Percentiles rank a stretch among this genome's conserved stretches.
phyloP scores from a whole-genome alignment of 2,113 vertebrate genomes.

The Silurus asotus region DNA sequence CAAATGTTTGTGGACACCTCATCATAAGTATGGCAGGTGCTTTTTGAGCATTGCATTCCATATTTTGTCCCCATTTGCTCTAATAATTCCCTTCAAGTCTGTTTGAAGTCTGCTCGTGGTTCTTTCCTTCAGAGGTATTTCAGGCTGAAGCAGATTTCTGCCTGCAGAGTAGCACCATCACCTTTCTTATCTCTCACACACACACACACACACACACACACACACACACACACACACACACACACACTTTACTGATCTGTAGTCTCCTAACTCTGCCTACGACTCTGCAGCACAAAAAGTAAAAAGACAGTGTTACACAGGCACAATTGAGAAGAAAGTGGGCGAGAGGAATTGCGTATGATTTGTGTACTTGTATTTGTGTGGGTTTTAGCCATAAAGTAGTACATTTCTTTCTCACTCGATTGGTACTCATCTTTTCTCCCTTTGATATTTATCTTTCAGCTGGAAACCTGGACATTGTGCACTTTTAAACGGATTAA shows the following conservation, averaged over 20 bases:
- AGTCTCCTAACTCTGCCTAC: conserved; percentile 41
- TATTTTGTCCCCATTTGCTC: too few species aligned
- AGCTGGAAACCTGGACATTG: neutral
- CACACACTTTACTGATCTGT: conserved; percentile 28
- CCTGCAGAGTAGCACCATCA: conserved; percentile 25
- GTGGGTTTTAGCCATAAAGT: conserved; percentile 30
- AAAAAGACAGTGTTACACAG: conserved; percentile 11
- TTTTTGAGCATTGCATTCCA: too few species aligned
- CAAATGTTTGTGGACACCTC: too few species aligned
- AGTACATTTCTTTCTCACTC: neutral
- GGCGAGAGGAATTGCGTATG: neutral
- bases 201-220: conserved; percentile 8
- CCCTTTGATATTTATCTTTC: neutral
- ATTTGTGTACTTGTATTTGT: conserved; percentile 26
- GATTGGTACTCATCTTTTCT: neutral
- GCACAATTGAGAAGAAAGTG: neutral
- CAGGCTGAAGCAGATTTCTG: conserved; percentile 27
- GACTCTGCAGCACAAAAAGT: conserved; percentile 23
- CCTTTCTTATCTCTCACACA: conserved; percentile 28
- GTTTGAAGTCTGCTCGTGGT: neutral
- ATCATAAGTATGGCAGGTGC: too few species aligned
- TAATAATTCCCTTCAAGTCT: too few species aligned
- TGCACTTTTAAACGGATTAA: neutral
- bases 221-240: neutral
- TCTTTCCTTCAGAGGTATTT: conserved; percentile 37